Percentiles rank a stretch among this genome's conserved stretches.
Evolutionary conservation across 2,797 vertebrate genomes (phyloP).

Genomic region (Triplophysa yarkandensis): DNA sequence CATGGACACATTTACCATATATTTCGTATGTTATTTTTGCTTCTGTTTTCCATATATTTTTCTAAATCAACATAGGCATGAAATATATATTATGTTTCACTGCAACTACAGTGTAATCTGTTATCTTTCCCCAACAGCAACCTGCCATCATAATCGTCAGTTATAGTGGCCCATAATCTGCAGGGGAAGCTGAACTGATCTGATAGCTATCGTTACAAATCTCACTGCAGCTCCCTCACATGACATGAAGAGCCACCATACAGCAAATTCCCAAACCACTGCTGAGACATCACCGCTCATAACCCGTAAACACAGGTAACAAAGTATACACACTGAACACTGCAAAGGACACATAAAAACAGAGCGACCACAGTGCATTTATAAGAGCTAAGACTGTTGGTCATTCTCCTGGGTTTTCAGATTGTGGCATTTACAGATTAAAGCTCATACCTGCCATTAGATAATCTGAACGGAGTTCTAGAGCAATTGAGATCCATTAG

Average conservation of each 20-base stretch:
- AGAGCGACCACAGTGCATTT: conserved; percentile 9
- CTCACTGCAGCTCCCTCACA: conserved; percentile 56
- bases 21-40: no score
- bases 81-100: not conserved
- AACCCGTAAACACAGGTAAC: conserved; percentile 36
- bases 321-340: not conserved
- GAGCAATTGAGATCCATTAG: conserved; percentile 2
- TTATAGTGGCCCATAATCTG: conserved; percentile 55
- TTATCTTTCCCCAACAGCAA: conserved; percentile 53
- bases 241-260: conserved; percentile 45
- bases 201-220: conserved; percentile 55
- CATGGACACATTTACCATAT: no score
- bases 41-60: no score
- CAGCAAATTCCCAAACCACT: conserved; percentile 39
- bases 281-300: conserved; percentile 20
- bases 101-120: conserved; percentile 54
- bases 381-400: conserved; percentile 3
- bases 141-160: conserved; percentile 52
- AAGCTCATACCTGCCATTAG: conserved; percentile 23
- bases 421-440: conserved; percentile 30
- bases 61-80: not conserved
- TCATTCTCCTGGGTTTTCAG: conserved; percentile 9
- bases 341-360: conserved; percentile 14
- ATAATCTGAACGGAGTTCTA: conserved; percentile 17
- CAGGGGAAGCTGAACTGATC: conserved; percentile 45